Percentiles rank a stretch among this genome's conserved stretches.
These are phyloP conservation scores for Cololabis saira DNA, from an alignment of 2,113 vertebrate genomes.

Conservation along the genomic window DNA sequence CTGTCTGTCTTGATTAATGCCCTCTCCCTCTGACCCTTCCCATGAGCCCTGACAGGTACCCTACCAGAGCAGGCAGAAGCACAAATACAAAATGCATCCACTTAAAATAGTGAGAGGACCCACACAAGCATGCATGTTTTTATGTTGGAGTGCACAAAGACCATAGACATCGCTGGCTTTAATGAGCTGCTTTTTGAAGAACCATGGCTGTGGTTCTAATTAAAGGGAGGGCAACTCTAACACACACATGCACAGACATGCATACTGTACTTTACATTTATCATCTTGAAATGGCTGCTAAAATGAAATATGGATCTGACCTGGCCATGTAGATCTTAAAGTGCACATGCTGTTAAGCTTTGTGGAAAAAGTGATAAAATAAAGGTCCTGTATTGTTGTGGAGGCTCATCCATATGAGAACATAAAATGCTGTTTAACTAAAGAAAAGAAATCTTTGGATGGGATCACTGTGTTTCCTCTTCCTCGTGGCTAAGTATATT, in stretches of 20 bases:
- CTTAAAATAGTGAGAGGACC: slow-evolving; percentile 19
- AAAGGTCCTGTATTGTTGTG: neutral
- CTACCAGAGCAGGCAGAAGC: slow-evolving; percentile 35
- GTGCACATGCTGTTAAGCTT: slow-evolving; percentile 50
- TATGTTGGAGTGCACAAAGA: neutral
- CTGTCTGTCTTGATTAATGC: slow-evolving; percentile 75
- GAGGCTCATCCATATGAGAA: neutral
- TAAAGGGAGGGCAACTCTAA: slow-evolving; percentile 33
- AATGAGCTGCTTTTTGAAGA: slow-evolving; percentile 38
- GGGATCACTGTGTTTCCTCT: too few relatives aligned
- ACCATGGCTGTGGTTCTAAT: slow-evolving; percentile 16
- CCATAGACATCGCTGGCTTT: slow-evolving; percentile 33
- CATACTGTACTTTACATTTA: slow-evolving; percentile 35
- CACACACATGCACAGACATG: slow-evolving; percentile 18
- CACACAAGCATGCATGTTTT: neutral
- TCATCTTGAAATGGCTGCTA: slow-evolving; percentile 40
- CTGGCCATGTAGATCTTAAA: slow-evolving; percentile 12
- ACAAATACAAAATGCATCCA: slow-evolving; percentile 32
- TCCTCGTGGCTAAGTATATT: too few relatives aligned
- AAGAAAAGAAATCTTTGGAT: neutral
- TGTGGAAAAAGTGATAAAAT: slow-evolving; percentile 43
- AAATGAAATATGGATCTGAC: slow-evolving; percentile 60
- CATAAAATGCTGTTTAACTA: neutral
- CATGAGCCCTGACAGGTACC: slow-evolving; percentile 58
- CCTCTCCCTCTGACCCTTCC: slow-evolving; percentile 66